These are phyloP conservation scores for Malthinus seriepunctatus DNA, from an alignment of 2,888 invertebrate genomes.

Conservation along the genomic window DNA sequence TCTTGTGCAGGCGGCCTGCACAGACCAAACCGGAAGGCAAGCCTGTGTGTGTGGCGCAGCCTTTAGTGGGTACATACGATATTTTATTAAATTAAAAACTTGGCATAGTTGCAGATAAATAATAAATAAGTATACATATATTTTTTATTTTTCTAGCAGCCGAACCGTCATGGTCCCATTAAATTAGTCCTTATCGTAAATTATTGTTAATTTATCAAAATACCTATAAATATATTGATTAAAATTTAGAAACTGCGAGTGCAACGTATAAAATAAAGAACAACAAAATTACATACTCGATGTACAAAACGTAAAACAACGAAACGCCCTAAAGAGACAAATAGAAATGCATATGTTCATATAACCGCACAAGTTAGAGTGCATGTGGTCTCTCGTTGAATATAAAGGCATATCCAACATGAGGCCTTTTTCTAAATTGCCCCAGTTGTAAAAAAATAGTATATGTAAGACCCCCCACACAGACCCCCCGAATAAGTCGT, in stretches of 20 bases:
- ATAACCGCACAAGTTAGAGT: slow-evolving; percentile 26
- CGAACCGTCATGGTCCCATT: too few relatives aligned
- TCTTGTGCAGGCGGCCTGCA: too few relatives aligned
- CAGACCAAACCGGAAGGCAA: too few relatives aligned
- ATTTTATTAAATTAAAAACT: too few relatives aligned
- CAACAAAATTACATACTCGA: slow-evolving; percentile 17
- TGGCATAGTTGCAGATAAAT: too few relatives aligned
- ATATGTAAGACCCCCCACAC: slow-evolving; percentile 35
- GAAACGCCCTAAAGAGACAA: slow-evolving; percentile 16
- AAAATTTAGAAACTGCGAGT: neutral
- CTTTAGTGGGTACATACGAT: too few relatives aligned
- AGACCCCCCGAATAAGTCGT: slow-evolving; percentile 37
- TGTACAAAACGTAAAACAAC: slow-evolving; percentile 6
- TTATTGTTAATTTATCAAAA: too few relatives aligned
- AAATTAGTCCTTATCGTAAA: too few relatives aligned
- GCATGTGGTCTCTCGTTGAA: slow-evolving; percentile 24
- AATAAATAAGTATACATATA: too few relatives aligned
- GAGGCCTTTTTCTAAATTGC: slow-evolving; percentile 21
- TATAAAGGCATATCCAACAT: slow-evolving; percentile 12
- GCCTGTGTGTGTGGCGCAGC: too few relatives aligned
- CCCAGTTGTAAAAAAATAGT: slow-evolving; percentile 10
- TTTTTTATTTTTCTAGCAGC: too few relatives aligned
- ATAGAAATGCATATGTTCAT: slow-evolving; percentile 27
- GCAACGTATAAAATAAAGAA: neutral
- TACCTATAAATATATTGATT: neutral